Evolutionary conservation across 2,113 vertebrate genomes (phyloP).

Genomic region (Ardeotis arabs): DNA sequence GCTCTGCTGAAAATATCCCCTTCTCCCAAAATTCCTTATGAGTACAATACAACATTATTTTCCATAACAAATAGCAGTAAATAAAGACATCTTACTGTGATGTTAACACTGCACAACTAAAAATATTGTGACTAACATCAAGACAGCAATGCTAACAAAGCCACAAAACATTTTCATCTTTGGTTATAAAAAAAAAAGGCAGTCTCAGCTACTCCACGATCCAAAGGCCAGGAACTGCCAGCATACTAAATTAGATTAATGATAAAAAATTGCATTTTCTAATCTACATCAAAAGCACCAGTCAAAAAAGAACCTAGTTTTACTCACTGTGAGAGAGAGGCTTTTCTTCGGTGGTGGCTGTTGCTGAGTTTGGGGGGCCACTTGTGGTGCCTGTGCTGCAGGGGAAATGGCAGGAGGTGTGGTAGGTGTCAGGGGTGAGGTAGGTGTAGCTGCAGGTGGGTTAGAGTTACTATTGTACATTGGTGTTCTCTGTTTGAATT

Average conservation of each 20-base stretch:
- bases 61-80: not conserved
- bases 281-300: not conserved
- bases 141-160: not conserved
- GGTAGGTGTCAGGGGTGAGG: constrained; percentile 86
- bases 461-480: constrained; percentile 93
- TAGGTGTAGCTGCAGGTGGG: constrained; percentile 78
- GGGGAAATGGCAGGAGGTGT: constrained; percentile 82
- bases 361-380: constrained; percentile 82
- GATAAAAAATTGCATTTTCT: not conserved
- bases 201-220: not conserved
- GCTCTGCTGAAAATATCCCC: no score
- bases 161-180: not conserved
- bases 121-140: not conserved
- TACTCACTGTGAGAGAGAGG: constrained; percentile 91
- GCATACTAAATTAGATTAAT: not conserved
- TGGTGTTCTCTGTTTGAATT: constrained; percentile 94
- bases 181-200: not conserved
- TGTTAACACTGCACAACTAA: not conserved
- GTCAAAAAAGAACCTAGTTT: not conserved
- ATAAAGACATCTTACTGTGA: not conserved
- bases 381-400: constrained; percentile 81
- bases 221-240: not conserved
- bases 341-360: constrained; percentile 88
- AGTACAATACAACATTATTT: not conserved
- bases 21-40: not conserved